Percentiles rank a stretch among this genome's conserved stretches.
These are phyloP conservation scores for Gibbula magus DNA, from an alignment of 2,888 invertebrate genomes.

Conservation along the genomic window DNA sequence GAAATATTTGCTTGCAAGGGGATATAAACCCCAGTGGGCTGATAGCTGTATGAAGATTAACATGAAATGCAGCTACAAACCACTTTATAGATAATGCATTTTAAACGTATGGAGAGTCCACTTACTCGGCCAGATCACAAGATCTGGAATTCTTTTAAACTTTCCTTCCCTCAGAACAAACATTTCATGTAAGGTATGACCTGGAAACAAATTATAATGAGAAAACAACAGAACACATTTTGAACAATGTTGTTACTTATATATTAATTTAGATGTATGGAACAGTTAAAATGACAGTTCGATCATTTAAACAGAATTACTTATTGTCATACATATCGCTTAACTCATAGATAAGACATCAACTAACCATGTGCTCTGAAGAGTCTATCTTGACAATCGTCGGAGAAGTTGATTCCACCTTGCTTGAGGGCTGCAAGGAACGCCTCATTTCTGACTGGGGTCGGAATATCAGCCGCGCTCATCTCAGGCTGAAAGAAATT, in stretches of 20 bases:
- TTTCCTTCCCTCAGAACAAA: slow-evolving; percentile 83
- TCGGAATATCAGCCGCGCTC: slow-evolving; percentile 80
- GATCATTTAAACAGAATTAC: too few species aligned
- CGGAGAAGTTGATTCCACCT: slow-evolving; percentile 80
- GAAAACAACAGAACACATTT: not conserved
- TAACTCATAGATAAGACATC: too few species aligned
- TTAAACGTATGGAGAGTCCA: too few species aligned
- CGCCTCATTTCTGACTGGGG: slow-evolving; percentile 80
- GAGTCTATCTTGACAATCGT: slow-evolving; percentile 88
- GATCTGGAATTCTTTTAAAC: slow-evolving; percentile 90
- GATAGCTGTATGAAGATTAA: too few species aligned
- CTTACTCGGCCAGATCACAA: slow-evolving; percentile 93
- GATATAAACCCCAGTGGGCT: too few species aligned
- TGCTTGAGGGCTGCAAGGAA: slow-evolving; percentile 80
- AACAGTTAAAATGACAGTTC: too few species aligned
- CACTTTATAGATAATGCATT: too few species aligned
- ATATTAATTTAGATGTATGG: too few species aligned
- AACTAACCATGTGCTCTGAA: slow-evolving; percentile 87
- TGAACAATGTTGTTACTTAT: not conserved
- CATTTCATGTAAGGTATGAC: slow-evolving; percentile 93
- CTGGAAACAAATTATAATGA: too few species aligned
- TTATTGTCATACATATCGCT: too few species aligned
- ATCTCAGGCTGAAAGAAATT: slow-evolving; percentile 66
- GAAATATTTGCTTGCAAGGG: too few species aligned
- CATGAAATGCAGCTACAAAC: too few species aligned